Base-by-base conservation (phyloP, 2,888 invertebrate genomes). In the Eristalis pertinax region DNA sequence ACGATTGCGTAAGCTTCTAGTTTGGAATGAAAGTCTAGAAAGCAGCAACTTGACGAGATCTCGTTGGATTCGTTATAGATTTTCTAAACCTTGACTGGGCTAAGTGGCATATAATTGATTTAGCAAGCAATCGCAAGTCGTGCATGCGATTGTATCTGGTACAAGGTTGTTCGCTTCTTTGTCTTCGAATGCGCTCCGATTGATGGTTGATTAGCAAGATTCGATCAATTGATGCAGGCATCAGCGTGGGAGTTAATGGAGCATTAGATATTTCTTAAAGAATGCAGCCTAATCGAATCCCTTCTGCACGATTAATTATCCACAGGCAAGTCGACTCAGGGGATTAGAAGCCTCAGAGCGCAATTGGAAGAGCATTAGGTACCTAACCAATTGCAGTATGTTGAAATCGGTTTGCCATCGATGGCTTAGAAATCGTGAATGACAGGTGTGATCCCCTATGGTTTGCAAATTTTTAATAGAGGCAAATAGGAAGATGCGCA, bases 11-110 rank as follows among this genome's bases (percentile, higher is more conserved):
- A 60, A 60, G 60, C 60, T 60, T 50, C 50, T 50, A 50, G 50
- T 50, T 50, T 50, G 50, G 50, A 19, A 60, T 29, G 60, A 26
- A 60, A 60, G 60, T 60, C 60, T 60, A 60, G 60, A 60, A 60
- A 60, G 60, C 50, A 50, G 50, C 38, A 38, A 13, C 38, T 4
- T 38, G 13, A 38, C 38, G 13, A 38, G 38, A 38, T 38, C 50
- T 50, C 19, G 8, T 50, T 50, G n/a, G 43, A 4, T 43, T 43
- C 43, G 43, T 43, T 43, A 1, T 15, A 8, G 50, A 50, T 50
- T 50, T 50, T 50, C 50, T 50, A 50, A 50, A 50, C 50, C 50
- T 50, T 50, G 50, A 50, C 50, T 50, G 7, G 4, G 19, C 50
- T 50, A 19, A 50, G 50, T 50, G 50, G 50, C 50, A 7, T 19